Evolutionary conservation across 2,113 vertebrate genomes (phyloP).

Genomic region (Aldabrachelys gigantea): DNA sequence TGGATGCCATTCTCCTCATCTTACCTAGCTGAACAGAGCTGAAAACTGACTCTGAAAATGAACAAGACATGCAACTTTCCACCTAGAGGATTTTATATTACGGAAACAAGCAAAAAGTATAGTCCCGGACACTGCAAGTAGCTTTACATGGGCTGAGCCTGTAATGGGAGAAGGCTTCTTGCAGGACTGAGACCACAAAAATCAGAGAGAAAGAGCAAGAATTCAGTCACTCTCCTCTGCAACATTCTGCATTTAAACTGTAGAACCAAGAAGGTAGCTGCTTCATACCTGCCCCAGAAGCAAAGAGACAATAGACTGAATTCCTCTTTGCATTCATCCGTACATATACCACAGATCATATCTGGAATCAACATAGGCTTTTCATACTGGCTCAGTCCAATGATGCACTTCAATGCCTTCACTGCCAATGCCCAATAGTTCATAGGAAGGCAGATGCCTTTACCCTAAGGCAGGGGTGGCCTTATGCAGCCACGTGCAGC

Average conservation of each 20-base stretch:
- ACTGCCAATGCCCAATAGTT: background rate
- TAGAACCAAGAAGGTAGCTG: background rate
- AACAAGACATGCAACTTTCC: constrained; percentile 33
- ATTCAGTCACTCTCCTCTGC: background rate
- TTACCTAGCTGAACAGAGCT: constrained; percentile 40
- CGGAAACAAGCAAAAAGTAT: constrained; percentile 43
- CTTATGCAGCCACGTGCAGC: too few relatives aligned
- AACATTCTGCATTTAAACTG: background rate
- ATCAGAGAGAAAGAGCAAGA: background rate
- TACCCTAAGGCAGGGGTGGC: background rate
- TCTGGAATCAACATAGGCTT: background rate
- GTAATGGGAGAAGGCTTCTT: background rate
- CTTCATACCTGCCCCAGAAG: background rate
- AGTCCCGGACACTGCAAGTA: background rate
- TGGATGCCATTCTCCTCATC: constrained; percentile 16
- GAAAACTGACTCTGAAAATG: constrained; percentile 32
- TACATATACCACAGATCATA: background rate
- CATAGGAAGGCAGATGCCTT: constrained; percentile 14
- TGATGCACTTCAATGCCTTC: background rate
- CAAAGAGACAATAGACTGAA: background rate
- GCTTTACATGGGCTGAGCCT: background rate
- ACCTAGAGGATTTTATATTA: constrained; percentile 54
- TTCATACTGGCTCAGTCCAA: background rate
- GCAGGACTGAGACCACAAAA: background rate
- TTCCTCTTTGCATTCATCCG: background rate